A percentile compares a stretch with the other conserved stretches of the same genome.
phyloP scores from a whole-genome alignment of 2,113 vertebrate species.

The Hypocryptadius cinnamomeus region DNA sequence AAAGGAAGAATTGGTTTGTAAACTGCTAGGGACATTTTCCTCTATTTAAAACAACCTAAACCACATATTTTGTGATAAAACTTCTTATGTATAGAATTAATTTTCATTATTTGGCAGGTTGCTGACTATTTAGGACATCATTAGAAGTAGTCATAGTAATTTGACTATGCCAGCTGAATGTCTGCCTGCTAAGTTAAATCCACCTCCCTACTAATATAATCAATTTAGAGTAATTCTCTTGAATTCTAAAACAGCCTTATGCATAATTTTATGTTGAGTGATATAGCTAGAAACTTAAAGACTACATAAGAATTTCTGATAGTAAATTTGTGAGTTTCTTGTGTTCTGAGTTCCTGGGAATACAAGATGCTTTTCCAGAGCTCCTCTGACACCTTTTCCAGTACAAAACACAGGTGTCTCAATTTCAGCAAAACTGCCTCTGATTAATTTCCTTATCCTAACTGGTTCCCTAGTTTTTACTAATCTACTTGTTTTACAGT shows the following conservation, averaged over 20 bases:
- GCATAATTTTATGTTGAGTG: background rate
- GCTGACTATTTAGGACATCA: background rate
- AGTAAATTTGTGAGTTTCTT: background rate
- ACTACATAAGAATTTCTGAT: background rate
- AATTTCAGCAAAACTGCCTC: background rate
- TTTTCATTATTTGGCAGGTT: background rate
- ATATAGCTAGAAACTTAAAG: background rate
- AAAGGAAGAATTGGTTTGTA: background rate
- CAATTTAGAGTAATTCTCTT: background rate
- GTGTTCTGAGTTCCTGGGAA: background rate
- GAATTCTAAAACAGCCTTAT: background rate
- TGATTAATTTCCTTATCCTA: background rate
- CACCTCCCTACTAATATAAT: background rate
- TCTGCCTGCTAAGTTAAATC: background rate
- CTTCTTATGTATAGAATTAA: background rate
- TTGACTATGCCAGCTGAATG: background rate
- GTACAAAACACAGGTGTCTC: background rate
- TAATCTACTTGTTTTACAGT: background rate
- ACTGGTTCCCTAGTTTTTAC: background rate
- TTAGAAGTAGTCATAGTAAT: background rate
- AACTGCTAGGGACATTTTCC: background rate
- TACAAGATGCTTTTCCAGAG: background rate
- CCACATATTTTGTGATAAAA: background rate
- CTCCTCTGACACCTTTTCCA: background rate
- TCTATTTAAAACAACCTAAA: background rate